Evolutionary conservation across 1,140 invertebrate genomes (phyloP), one percentile per base, ranked within the genome.

Genomic region (Brachionus koreanus): DNA sequence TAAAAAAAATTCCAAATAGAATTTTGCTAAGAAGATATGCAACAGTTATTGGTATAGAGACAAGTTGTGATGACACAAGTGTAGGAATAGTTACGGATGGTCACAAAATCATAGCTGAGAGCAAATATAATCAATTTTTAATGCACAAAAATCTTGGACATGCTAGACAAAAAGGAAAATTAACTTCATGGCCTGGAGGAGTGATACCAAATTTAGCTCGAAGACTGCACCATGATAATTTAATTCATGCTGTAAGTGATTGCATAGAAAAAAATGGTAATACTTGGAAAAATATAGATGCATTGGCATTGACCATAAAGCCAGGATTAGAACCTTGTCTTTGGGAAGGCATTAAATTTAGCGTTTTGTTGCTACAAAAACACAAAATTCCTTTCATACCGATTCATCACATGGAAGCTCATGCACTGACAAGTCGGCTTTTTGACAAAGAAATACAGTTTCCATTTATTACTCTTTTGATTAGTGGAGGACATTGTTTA

Each of bases 341-440:
- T 72, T 61, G 89, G 75, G 92, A 98, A 82, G 96, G 96, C 46
- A 88, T 93, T 39, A 91, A 92, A 76, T 95, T 95, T 92, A 94
- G 93, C 1, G 94, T 93, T 86, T 90, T 93, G 86, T 86, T 98
- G 29, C 91, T 92, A 29, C 89, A 90, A 83, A 88, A 89, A 75
- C 90, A 91, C 37, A 86, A 85, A 52, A 25, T 83, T 25, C 81
- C 95, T 5, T 89, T 98, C 83, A 95, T 98, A 86, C 95, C 96
- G 0, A 94, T 98, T 85, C 96, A 98, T 90, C 97, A 98, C 85
- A 98, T 98, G 96, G 93, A 98, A 91, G 96, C 96, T 7, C 97
- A 98, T 91, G 95, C 96, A n/a, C 35, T 57, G n/a, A 57, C 46
- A 33, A 52, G 65, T 82, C 67, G 19, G 39, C 19, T 42, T 29